Base-by-base conservation (phyloP, 2,888 invertebrate species). In the Chymomyza fuscimana region DNA sequence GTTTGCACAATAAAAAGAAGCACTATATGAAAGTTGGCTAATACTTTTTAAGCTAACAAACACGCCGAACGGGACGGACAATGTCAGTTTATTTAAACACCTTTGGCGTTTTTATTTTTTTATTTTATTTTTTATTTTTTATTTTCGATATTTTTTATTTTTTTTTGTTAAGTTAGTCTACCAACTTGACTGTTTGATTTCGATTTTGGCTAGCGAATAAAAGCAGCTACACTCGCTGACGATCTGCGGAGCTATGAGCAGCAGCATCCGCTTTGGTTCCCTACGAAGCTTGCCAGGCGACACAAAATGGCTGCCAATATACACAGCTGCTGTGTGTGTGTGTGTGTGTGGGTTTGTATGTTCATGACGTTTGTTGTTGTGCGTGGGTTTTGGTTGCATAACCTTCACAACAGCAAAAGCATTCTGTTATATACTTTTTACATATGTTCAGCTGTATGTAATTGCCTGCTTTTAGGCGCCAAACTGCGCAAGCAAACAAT, bases 221-320 rank as follows among this genome's bases (percentile, higher is more conserved):
- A 79, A 89, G 88, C 92, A 90, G 90, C 91, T 91, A 88, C 87
- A 92, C 92, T 92, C 91, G 91, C 90, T 91, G 92, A 91, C 92
- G 91, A 89, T 91, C 91, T 91, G 89, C 89, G 90, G 86, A 89
- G 91, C 92, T 92, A 89, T 92, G 92, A 90, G 85, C 80, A 77
- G 74, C 79, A 89, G 83, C 82, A 86, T 85, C 85, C 82, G 87
- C 76, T 74, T 79, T 77, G 82, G 88, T 82, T 84, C 79, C 89
- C 88, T 89, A 90, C 87, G 88, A 90, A 89, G 89, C 87, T 86
- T 81, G 71, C 72, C 67, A 73, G 78, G 74, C 75, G 78, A 76
- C 77, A 59, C 85, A 88, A 86, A 85, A 89, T 89, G 82, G 87
- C 84, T 80, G 77, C 79, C 74, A 66, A 77, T 70, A 75, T 66